phyloP scores from a whole-genome alignment of 2,797 vertebrate species.

The Triplophysa bombifrons region DNA sequence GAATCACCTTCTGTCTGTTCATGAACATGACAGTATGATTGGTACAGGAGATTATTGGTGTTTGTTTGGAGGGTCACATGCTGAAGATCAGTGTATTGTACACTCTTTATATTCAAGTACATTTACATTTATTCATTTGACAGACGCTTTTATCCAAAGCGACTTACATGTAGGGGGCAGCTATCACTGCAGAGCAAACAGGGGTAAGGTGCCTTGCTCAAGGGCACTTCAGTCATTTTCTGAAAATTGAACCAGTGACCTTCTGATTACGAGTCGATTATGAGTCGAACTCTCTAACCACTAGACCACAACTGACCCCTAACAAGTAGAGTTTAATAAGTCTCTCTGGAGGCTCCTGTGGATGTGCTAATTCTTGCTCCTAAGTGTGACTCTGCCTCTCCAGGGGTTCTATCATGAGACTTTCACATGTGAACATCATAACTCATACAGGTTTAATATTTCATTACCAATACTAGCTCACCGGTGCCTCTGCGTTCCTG shows the following conservation, averaged over 20 bases:
- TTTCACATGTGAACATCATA: constrained; percentile 71
- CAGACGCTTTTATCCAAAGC: too few species aligned
- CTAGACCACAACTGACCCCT: too few species aligned
- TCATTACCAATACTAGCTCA: constrained; percentile 66
- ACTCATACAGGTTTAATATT: constrained; percentile 70
- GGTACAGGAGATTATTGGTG: background rate
- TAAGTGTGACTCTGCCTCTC: constrained; percentile 71
- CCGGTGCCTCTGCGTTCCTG: constrained; percentile 25
- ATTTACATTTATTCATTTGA: too few species aligned
- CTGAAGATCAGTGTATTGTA: background rate
- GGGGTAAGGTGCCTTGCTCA: too few species aligned
- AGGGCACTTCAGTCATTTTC: too few species aligned
- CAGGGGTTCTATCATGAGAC: constrained; percentile 70
- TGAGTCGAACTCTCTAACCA: too few species aligned
- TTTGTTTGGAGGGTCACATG: constrained; percentile 65
- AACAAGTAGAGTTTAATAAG: constrained; percentile 22
- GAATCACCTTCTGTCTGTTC: background rate
- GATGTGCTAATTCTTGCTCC: constrained; percentile 75
- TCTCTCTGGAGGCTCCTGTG: constrained; percentile 40
- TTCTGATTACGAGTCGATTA: too few species aligned
- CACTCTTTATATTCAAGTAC: constrained; percentile 65
- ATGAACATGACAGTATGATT: background rate
- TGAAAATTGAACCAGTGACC: too few species aligned
- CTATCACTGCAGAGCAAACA: too few species aligned
- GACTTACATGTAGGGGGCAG: too few species aligned